Base-by-base conservation (phyloP, 2,113 vertebrate species). In the Phyllostomus discolor region DNA sequence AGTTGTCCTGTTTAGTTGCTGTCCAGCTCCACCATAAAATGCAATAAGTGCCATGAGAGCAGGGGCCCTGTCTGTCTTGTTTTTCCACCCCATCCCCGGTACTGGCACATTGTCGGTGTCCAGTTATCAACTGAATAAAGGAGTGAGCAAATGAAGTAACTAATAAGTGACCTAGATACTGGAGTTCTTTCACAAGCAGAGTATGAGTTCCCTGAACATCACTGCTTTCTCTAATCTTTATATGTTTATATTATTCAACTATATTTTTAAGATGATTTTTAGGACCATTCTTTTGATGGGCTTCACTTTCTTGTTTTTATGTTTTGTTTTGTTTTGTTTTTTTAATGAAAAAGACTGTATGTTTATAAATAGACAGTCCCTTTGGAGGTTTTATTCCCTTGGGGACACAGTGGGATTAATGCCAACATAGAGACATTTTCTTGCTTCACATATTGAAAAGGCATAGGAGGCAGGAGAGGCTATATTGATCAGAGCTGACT, bases 401-500 rank as follows among this genome's bases (percentile, higher is more conserved):
- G 14, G 78, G 64, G 80, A 4, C 52, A 57, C 75, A 64, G 0
- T 48, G 62, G 62, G 66, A 87, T 66, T 69, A 48, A 16, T 54
- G 54, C 94, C 78, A 80, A 22, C 43, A 52, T 43, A 62, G 69
- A 79, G 62, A 33, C 62, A 54, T 97, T 73, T 84, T 91, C 78
- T 76, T 84, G 84, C 85, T 35, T 79, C 81, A n/a, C 59, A 95
- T 76, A 59, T 72, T 91, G 72, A 66, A 69, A 88, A 54, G 43
- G 48, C 20, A 59, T 4, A 64, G 72, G 90, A 89, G 86, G 83
- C 54, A 50, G 22, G 38, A 38, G 81, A 81, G 78, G 69, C 41
- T 35, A 5, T 84, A 73, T 88, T 94, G 95, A 94, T 94, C 64
- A 76, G 67, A 81, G 22, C 52, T 48, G 81, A 86, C 79, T 67